Percentiles rank a stretch among this genome's conserved stretches.
Evolutionary conservation across 2,797 vertebrate species (phyloP).

Genomic region (Syndactyla subalaris): DNA sequence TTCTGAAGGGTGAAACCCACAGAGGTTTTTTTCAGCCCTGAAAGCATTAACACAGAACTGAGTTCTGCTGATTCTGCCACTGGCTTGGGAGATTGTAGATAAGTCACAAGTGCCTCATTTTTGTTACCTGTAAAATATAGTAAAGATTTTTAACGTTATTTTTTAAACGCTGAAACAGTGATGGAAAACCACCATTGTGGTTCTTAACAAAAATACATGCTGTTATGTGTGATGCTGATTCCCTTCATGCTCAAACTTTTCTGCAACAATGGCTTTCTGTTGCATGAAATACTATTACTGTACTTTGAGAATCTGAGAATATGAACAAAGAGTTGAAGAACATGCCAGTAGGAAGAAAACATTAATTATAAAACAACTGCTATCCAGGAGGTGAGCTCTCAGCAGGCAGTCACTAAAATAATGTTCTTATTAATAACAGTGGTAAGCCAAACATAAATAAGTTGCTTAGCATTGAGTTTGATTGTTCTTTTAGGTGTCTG

Average conservation of each 20-base stretch:
- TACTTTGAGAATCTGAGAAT: neutral
- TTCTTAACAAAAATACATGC: neutral
- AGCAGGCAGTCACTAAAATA: slow-evolving; percentile 35
- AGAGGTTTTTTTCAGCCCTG: neutral
- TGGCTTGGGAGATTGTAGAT: neutral
- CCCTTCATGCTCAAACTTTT: neutral
- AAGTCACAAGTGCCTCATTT: neutral
- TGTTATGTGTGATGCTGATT: neutral
- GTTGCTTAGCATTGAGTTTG: slow-evolving; percentile 58
- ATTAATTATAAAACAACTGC: slow-evolving; percentile 47
- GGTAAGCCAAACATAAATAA: slow-evolving; percentile 65
- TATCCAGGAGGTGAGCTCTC: slow-evolving; percentile 46
- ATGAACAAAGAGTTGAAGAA: neutral
- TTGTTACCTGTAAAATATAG: neutral
- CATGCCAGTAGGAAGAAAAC: slow-evolving; percentile 34
- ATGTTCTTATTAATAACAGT: slow-evolving; percentile 42
- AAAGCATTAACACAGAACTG: neutral
- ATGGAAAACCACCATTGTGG: neutral
- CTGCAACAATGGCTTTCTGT: neutral
- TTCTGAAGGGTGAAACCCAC: neutral
- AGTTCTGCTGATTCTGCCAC: neutral
- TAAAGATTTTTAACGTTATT: neutral
- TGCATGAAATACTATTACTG: neutral
- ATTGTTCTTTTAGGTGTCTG: slow-evolving; percentile 67
- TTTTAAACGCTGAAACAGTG: neutral